Base-by-base conservation (phyloP, 2,888 invertebrate species). In the Ophioninae sp. region DNA sequence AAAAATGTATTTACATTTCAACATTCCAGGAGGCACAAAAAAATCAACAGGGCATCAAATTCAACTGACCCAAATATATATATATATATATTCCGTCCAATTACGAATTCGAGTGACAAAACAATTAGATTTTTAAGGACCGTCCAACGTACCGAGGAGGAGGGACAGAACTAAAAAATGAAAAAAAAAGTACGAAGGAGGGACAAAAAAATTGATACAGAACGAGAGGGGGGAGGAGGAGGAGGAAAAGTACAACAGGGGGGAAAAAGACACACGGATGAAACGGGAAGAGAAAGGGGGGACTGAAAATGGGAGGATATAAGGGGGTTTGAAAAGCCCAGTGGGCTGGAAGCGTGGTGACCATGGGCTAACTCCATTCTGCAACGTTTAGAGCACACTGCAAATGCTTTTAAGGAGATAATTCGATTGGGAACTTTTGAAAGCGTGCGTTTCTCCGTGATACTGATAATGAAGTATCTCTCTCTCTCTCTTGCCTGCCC, bases 371-470 rank as follows among this genome's bases (percentile, higher is more conserved):
- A 89, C 88, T 89, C 85, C 85, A 88, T 89, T 89, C 85, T 85
- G 85, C 85, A 84, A 86, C 87, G 89, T 89, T 89, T 87, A 89
- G 87, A 85, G 87, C 84, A 85, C 84, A 85, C 87, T 84, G 77
- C 81, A 87, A 87, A 85, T 87, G 89, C 89, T 89, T 89, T 89
- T 89, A 89, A 87, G 88, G 87, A 78, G 84, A 80, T 88, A 89
- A 89, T 87, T 88, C 83, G 83, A 89, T 89, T 88, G 86, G 56
- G 85, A 88, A 89, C 87, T 89, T 89, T 89, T 84, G 85, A 89
- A 89, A 89, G 87, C 13, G 44, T 84, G 86, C 81, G 84, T 84
- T 76, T 75, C 78, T 73, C 75, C 59, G 39, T 73, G 50, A 70
- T 57, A 79, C 73, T 57, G 72, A 78, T 64, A 69, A 62, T 67